phyloP scores from a whole-genome alignment of 2,888 invertebrate species.

The Entomobrya proxima region DNA sequence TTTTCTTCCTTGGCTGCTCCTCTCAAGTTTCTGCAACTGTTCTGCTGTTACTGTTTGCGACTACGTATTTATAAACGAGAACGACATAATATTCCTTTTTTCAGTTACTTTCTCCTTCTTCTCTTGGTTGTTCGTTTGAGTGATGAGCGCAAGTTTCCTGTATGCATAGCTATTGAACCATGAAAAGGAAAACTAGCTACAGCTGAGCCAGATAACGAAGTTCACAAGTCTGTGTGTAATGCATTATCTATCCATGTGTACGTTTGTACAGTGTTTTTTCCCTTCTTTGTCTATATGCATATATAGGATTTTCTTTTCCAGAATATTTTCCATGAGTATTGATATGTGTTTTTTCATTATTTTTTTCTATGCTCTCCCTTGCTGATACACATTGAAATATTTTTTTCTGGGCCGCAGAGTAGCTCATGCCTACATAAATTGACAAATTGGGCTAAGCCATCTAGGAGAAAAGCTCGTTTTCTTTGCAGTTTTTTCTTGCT shows the following conservation, averaged over 20 bases:
- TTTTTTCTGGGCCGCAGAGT: slow-evolving; percentile 51
- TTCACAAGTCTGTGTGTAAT: slow-evolving; percentile 65
- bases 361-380: background rate
- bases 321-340: background rate
- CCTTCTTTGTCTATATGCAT: slow-evolving; percentile 10
- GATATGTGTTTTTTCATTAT: background rate
- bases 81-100: slow-evolving; percentile 17
- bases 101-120: slow-evolving; percentile 6
- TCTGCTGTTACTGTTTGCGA: too few relatives aligned
- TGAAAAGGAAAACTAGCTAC: slow-evolving; percentile 64
- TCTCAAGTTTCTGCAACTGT: too few relatives aligned
- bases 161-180: slow-evolving; percentile 69
- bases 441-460: slow-evolving; percentile 67
- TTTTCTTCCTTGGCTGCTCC: too few relatives aligned
- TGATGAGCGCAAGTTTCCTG: slow-evolving; percentile 66
- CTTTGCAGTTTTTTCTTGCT: slow-evolving; percentile 14
- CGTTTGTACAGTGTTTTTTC: background rate
- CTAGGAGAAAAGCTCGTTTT: slow-evolving; percentile 50
- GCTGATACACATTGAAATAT: slow-evolving; percentile 61
- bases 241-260: slow-evolving; percentile 31
- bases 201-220: slow-evolving; percentile 68
- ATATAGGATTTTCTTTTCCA: background rate
- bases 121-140: slow-evolving; percentile 56
- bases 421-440: slow-evolving; percentile 66
- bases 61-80: background rate